Percentiles rank a stretch among this genome's conserved stretches.
phyloP scores from a whole-genome alignment of 2,888 invertebrate genomes.

The Drepana falcataria region DNA sequence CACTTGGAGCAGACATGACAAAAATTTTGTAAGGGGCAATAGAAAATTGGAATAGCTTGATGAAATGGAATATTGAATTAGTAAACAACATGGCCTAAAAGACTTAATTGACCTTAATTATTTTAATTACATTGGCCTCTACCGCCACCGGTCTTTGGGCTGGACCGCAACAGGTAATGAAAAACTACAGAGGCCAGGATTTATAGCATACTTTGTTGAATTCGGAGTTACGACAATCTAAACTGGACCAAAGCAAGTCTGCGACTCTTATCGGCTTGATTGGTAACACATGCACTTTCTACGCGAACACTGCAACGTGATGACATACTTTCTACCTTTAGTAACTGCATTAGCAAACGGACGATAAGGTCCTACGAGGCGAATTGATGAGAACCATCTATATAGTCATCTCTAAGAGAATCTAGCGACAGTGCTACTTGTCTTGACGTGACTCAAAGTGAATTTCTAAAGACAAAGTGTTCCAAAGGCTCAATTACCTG shows the following conservation, averaged over 20 bases:
- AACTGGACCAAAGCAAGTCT: too few species aligned
- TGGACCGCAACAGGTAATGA: neutral
- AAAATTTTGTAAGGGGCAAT: neutral
- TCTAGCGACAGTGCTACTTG: neutral
- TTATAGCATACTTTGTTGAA: too few species aligned
- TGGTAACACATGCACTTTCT: too few species aligned
- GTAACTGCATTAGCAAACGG: too few species aligned
- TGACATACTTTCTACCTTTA: too few species aligned
- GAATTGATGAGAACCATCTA: too few species aligned
- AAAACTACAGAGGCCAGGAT: neutral
- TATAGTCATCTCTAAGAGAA: neutral
- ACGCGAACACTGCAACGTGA: too few species aligned
- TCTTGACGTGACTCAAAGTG: conserved; percentile 14
- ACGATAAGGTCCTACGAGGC: too few species aligned
- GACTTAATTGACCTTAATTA: conserved; percentile 2
- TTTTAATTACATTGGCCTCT: neutral
- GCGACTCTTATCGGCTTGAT: too few species aligned
- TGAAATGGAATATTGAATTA: neutral
- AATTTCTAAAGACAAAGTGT: conserved; percentile 4
- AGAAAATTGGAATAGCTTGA: neutral
- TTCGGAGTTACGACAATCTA: too few species aligned
- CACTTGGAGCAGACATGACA: too few species aligned
- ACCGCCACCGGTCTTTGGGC: neutral
- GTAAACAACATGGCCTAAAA: neutral
- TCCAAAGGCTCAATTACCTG: conserved; percentile 36